Evolutionary conservation across 2,113 vertebrate genomes (phyloP), one percentile per base, ranked within the genome.

Genomic region (Arenaria interpres): DNA sequence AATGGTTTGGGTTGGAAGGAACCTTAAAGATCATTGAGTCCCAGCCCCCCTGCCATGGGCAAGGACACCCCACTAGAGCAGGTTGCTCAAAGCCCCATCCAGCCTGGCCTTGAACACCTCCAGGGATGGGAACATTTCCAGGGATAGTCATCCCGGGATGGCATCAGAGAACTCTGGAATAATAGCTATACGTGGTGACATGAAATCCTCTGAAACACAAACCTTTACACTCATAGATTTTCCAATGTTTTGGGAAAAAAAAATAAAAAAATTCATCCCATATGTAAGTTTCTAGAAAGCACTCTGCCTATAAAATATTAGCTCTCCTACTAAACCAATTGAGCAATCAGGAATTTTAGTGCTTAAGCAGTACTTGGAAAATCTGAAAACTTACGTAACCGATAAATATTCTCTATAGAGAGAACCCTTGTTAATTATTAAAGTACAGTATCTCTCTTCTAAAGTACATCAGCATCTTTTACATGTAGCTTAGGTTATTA

Each of bases 381-480:
- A 93, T 85, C 59, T 60, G 77, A 93, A 92, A 87, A 89, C 69
- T 93, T 95, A 91, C 3, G 11, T 95, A 96, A 92, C 77, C 88
- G 77, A 91, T 92, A 95, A 85, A 94, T 92, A 95, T 77, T 94
- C 93, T 89, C 87, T 71, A 69, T 22, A 94, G 89, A 91, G 62
- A 91, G 69, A 93, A 46, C 0, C 1, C 67, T 89, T 91, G 91
- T 96, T 95, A 97, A 94, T 96, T 92, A 96, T 95, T 96, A 81
- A 95, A 92, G 59, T 80, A 85, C 37, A 91, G 59, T 66, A 84
- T 94, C 79, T 95, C 92, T 92, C 84, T 95, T 97, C 88, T 72
- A 81, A 95, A 95, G 51, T 74, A 89, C 66, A 93, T 91, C 89
- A 90, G 95, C 89, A 93, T 91, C 81, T 96, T 90, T 88, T 84